Evolutionary conservation across 2,797 vertebrate genomes (phyloP).

Genomic region (Dendrocincla tyrannina): DNA sequence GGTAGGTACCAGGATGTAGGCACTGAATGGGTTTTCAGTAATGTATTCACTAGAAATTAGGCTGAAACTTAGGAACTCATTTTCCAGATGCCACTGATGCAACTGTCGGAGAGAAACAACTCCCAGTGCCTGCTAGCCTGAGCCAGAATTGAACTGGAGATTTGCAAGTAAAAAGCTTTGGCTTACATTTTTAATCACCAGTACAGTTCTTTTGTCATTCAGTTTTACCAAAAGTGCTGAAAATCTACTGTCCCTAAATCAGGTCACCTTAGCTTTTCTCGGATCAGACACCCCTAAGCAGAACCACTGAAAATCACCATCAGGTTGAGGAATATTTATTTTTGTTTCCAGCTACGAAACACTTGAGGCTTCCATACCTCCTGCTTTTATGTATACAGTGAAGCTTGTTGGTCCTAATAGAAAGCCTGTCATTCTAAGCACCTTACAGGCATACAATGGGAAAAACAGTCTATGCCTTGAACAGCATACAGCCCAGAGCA

Average conservation of each 20-base stretch:
- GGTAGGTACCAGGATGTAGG: slow-evolving; percentile 54
- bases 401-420: neutral
- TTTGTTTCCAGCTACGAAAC: neutral
- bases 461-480: neutral
- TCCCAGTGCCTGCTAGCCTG: slow-evolving; percentile 44
- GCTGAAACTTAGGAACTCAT: slow-evolving; percentile 58
- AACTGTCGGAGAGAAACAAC: slow-evolving; percentile 47
- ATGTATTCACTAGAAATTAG: slow-evolving; percentile 61
- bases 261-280: neutral
- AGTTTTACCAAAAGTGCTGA: neutral
- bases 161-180: slow-evolving; percentile 53
- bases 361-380: neutral
- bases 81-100: slow-evolving; percentile 61
- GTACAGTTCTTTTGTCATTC: neutral
- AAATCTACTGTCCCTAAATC: neutral
- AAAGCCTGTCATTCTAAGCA: neutral
- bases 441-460: neutral
- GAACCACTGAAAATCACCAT: neutral
- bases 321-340: neutral
- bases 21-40: slow-evolving; percentile 50
- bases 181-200: neutral
- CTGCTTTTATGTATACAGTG: neutral
- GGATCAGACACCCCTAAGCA: neutral
- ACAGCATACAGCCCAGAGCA: neutral
- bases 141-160: slow-evolving; percentile 51